Conservation (phyloP, 2,113 vertebrate genomes). For the Corythoichthys intestinalis region DNA sequence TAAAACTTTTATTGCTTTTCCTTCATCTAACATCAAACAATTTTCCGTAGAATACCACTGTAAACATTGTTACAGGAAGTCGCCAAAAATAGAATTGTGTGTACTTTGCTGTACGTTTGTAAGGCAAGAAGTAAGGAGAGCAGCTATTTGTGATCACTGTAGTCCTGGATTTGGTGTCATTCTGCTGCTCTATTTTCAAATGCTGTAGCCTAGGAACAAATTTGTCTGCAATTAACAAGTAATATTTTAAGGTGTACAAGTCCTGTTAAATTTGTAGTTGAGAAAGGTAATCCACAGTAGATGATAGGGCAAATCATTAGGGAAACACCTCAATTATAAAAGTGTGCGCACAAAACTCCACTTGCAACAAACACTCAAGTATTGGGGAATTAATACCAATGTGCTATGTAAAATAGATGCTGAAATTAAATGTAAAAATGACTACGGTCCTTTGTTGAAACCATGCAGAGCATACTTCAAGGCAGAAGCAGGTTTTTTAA, state of each 20-base stretch:
- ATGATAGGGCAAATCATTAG: background rate
- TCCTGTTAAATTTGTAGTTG: background rate
- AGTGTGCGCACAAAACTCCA: background rate
- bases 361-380: background rate
- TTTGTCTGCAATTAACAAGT: background rate
- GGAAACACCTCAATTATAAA: background rate
- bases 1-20: background rate
- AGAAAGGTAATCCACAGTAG: background rate
- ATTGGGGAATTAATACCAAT: background rate
- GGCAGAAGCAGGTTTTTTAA: constrained; percentile 34
- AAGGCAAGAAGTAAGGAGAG: constrained; percentile 38
- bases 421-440: background rate
- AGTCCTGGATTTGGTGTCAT: constrained; percentile 4
- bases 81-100: constrained; percentile 47
- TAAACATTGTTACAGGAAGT: constrained; percentile 42
- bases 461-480: constrained; percentile 71
- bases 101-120: constrained; percentile 29
- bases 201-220: background rate
- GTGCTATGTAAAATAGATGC: background rate
- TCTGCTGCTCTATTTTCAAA: constrained; percentile 20
- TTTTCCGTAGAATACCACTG: constrained; percentile 18
- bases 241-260: background rate
- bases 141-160: constrained; percentile 36
- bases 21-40: constrained; percentile 7
- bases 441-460: background rate